Conservation (phyloP, 2,797 vertebrate genomes). For the Valencia hispanica region DNA sequence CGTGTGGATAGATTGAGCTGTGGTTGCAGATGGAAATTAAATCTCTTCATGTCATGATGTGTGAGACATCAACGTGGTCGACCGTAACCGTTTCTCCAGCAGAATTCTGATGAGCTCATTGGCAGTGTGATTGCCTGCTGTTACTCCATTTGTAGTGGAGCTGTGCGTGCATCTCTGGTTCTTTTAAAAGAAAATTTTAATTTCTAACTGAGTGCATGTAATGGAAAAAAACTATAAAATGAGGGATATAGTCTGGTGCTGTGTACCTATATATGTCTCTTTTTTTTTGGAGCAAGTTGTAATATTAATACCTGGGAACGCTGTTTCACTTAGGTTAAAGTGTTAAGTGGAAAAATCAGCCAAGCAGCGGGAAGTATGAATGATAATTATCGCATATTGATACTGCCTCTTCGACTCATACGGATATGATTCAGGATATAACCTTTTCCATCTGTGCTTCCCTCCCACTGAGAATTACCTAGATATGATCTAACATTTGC, state of each 20-base stretch:
- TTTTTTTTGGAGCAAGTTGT: not conserved
- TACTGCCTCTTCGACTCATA: slow-evolving; percentile 10
- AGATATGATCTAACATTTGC: not conserved
- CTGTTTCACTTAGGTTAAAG: not conserved
- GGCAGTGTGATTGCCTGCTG: slow-evolving; percentile 47
- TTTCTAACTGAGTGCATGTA: slow-evolving; percentile 42
- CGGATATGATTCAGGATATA: not conserved
- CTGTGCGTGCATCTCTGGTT: slow-evolving; percentile 23
- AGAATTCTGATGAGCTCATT: slow-evolving; percentile 53
- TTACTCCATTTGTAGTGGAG: slow-evolving; percentile 51
- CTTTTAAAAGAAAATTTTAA: slow-evolving; percentile 43
- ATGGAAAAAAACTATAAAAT: slow-evolving; percentile 32
- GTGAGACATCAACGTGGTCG: slow-evolving; percentile 53
- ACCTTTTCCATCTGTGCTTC: not conserved
- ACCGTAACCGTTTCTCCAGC: slow-evolving; percentile 43
- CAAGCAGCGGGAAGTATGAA: slow-evolving; percentile 8
- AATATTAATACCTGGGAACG: not conserved
- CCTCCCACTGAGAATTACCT: not conserved
- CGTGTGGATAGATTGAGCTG: slow-evolving; percentile 50
- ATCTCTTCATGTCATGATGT: slow-evolving; percentile 51
- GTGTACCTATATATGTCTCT: not conserved
- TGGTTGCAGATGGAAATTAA: slow-evolving; percentile 39
- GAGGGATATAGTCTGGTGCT: slow-evolving; percentile 2
- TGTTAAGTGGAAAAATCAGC: slow-evolving; percentile 1
- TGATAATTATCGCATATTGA: slow-evolving; percentile 27